phyloP scores from a whole-genome alignment of 1,140 invertebrate species.

The Achroia grisella region DNA sequence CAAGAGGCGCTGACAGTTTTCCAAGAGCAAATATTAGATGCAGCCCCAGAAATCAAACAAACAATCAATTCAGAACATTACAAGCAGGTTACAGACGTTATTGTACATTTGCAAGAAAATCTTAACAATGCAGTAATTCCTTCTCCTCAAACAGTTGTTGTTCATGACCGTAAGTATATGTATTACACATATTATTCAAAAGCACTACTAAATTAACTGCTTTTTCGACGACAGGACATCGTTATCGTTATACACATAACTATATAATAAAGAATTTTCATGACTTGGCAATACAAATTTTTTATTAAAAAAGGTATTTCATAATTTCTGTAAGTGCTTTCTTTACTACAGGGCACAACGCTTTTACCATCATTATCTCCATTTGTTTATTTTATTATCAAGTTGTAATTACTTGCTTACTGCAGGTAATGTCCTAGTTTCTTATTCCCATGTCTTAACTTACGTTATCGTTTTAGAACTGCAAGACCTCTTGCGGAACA shows the following conservation, averaged over 20 bases:
- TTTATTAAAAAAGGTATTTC: too few relatives aligned
- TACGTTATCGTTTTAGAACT: neutral
- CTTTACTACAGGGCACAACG: too few relatives aligned
- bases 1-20: conserved; percentile 1
- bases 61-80: neutral
- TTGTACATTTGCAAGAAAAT: conserved; percentile 21
- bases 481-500: conserved; percentile 16
- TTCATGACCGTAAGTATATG: neutral
- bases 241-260: too few relatives aligned
- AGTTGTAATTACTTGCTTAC: too few relatives aligned
- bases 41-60: neutral
- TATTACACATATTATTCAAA: neutral
- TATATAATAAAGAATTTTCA: too few relatives aligned
- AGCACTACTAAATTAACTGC: too few relatives aligned
- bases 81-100: conserved; percentile 4
- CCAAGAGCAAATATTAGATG: conserved; percentile 2
- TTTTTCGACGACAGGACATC: too few relatives aligned
- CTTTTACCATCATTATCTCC: too few relatives aligned
- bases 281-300: too few relatives aligned
- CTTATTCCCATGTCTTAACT: neutral
- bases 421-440: too few relatives aligned
- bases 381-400: too few relatives aligned
- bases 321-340: too few relatives aligned
- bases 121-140: conserved; percentile 6
- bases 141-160: neutral